Evolutionary conservation across 2,113 vertebrate species (phyloP).

Genomic region (Sapayoa aenigma): DNA sequence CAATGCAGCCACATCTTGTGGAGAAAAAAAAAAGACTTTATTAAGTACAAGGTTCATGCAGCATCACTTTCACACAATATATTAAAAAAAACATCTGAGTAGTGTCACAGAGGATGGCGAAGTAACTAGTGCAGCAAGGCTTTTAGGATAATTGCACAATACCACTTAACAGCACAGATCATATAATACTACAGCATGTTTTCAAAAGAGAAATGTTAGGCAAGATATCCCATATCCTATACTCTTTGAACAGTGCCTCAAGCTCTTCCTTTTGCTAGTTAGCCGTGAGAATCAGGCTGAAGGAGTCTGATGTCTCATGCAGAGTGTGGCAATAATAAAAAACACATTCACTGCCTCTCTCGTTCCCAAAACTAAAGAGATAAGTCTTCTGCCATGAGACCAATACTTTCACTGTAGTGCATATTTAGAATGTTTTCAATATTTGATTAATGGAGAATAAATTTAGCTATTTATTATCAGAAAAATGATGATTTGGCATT

Average conservation of each 20-base stretch:
- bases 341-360: background rate
- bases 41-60: background rate
- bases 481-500: background rate
- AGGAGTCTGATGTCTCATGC: background rate
- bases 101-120: background rate
- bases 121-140: background rate
- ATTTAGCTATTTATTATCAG: background rate
- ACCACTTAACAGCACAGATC: background rate
- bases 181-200: background rate
- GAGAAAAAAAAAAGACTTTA: background rate
- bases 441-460: background rate
- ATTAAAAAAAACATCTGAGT: background rate
- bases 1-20: background rate
- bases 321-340: background rate
- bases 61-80: background rate
- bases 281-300: background rate
- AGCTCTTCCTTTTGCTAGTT: background rate
- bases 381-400: background rate
- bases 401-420: background rate
- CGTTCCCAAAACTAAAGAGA: background rate
- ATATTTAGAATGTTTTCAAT: background rate
- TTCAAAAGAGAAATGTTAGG: background rate
- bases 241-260: background rate
- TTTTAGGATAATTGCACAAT: background rate
- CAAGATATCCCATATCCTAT: background rate